Conservation (phyloP, 2,113 vertebrate species). For the Amblyornis subalaris region DNA sequence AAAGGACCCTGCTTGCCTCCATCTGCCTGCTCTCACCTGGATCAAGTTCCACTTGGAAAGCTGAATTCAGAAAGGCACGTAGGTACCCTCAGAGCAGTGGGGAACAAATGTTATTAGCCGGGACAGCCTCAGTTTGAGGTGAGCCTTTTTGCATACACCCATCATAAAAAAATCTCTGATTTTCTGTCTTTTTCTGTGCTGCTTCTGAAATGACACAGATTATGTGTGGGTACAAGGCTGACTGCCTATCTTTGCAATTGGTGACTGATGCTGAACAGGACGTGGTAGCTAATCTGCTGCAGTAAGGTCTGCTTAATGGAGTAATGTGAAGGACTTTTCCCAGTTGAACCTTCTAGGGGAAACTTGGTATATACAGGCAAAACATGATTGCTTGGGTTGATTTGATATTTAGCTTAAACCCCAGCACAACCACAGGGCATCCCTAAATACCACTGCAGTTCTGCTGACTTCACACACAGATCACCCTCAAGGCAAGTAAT, state of each 20-base stretch:
- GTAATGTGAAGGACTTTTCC: neutral
- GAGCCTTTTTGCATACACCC: neutral
- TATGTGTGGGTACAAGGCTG: accelerated
- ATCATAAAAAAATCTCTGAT: neutral
- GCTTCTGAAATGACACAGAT: neutral
- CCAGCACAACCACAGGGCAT: neutral
- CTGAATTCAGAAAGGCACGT: neutral
- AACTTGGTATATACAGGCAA: neutral
- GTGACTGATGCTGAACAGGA: neutral
- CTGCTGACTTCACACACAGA: neutral
- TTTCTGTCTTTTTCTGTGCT: neutral
- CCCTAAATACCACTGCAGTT: neutral
- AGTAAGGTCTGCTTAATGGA: neutral
- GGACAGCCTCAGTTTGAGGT: neutral
- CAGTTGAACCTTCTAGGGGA: neutral
- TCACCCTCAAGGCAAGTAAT: neutral
- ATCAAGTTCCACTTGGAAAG: neutral
- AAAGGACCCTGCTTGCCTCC: neutral
- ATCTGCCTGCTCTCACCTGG: neutral
- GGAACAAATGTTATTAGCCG: neutral
- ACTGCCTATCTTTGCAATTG: neutral
- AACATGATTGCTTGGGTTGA: neutral
- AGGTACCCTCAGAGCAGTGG: neutral
- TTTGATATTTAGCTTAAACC: neutral
- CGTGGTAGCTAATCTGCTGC: accelerated